These are phyloP conservation scores for Esperia sulphurella DNA, from an alignment of 2,888 invertebrate genomes.

Conservation along the genomic window DNA sequence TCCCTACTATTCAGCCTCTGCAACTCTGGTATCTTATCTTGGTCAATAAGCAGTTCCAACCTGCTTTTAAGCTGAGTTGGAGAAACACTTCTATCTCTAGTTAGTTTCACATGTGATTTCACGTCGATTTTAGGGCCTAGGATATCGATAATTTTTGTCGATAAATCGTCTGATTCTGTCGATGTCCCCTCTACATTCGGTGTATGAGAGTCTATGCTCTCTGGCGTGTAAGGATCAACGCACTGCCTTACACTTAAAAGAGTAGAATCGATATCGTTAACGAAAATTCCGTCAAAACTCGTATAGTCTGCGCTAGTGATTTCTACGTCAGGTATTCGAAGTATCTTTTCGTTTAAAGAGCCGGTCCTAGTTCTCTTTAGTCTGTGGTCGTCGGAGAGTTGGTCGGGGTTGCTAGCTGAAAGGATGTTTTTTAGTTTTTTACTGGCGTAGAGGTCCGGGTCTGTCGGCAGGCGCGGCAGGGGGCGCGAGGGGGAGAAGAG, in stretches of 20 bases:
- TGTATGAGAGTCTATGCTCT: conserved; percentile 87
- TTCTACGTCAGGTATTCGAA: conserved; percentile 67
- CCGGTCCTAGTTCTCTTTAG: conserved; percentile 47
- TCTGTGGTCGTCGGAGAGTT: conserved; percentile 30
- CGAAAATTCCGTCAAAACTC: conserved; percentile 61
- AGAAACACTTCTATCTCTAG: conserved; percentile 74
- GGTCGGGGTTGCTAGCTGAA: conserved; percentile 28
- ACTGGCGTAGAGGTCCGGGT: conserved; percentile 46
- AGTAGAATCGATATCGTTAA: conserved; percentile 76
- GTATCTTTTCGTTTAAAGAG: conserved; percentile 53
- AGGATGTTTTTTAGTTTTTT: conserved; percentile 24
- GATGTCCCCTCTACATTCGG: conserved; percentile 75
- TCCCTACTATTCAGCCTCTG: conserved; percentile 59
- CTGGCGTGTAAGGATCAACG: conserved; percentile 90
- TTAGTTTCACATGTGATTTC: conserved; percentile 35
- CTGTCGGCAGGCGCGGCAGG: conserved; percentile 37
- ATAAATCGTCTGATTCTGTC: conserved; percentile 43
- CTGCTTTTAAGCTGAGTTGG: conserved; percentile 82
- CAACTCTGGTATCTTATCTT: conserved; percentile 44
- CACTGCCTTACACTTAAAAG: conserved; percentile 55
- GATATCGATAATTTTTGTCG: conserved; percentile 46
- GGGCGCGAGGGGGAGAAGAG: conserved; percentile 22
- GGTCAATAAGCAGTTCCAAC: conserved; percentile 67
- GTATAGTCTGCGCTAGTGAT: conserved; percentile 72
- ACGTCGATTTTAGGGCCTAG: conserved; percentile 34